Conservation (phyloP, 1,140 invertebrate genomes). For the Planococcus citri region DNA sequence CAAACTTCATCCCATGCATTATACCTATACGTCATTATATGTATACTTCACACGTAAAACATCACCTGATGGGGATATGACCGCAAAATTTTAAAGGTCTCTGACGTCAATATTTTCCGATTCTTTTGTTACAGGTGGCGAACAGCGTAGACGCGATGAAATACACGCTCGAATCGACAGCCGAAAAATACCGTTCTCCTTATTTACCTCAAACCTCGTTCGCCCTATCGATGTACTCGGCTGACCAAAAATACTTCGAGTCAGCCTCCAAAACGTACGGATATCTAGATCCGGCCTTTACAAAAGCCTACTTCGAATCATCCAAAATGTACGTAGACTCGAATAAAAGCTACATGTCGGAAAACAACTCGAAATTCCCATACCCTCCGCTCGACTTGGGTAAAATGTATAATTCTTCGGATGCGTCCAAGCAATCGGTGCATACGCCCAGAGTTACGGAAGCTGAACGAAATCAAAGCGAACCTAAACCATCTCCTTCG, state of each 20-base stretch:
- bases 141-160: constrained; percentile 65
- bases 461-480: constrained; percentile 29
- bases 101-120: too few relatives aligned
- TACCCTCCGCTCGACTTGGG: constrained; percentile 47
- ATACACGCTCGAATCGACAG: constrained; percentile 49
- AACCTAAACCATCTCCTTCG: constrained; percentile 41
- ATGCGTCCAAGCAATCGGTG: constrained; percentile 25
- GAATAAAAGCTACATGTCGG: constrained; percentile 23
- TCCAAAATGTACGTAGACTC: constrained; percentile 57
- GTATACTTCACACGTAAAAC: too few relatives aligned
- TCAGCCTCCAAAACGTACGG: constrained; percentile 19
- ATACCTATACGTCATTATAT: too few relatives aligned
- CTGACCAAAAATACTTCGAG: constrained; percentile 36
- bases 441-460: constrained; percentile 18
- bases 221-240: constrained; percentile 51
- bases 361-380: constrained; percentile 36
- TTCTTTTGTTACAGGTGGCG: constrained; percentile 36
- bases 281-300: constrained; percentile 49
- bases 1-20: too few relatives aligned
- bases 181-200: constrained; percentile 55
- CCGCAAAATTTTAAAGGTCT: too few relatives aligned
- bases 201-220: constrained; percentile 49
- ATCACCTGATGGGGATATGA: too few relatives aligned
- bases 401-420: constrained; percentile 46
- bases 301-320: constrained; percentile 63